Evolutionary conservation across 2,113 vertebrate species (phyloP).

Genomic region (Philantomba maxwellii): DNA sequence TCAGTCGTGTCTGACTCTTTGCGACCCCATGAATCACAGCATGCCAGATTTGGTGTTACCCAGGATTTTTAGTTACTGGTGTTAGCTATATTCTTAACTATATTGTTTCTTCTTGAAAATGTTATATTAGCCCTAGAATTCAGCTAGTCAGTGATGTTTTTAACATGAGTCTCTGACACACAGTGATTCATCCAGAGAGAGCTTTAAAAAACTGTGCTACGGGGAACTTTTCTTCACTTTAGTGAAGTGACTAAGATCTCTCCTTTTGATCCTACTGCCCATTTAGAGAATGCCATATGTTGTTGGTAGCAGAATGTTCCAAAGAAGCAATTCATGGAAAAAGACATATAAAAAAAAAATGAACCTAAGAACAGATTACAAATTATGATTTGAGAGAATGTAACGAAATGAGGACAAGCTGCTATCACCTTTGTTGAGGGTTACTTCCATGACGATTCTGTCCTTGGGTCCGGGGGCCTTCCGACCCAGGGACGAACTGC

Average conservation of each 20-base stretch:
- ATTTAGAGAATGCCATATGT: not conserved
- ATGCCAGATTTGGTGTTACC: not conserved
- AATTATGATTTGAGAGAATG: not conserved
- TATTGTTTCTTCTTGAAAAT: not conserved
- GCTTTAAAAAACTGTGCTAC: not conserved
- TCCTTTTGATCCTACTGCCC: not conserved
- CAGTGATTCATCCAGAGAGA: not conserved
- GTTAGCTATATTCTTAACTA: not conserved
- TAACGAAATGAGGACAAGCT: rapidly evolving
- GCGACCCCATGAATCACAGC: too few relatives aligned
- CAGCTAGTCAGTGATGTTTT: not conserved
- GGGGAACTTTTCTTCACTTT: not conserved
- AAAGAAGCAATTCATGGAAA: not conserved
- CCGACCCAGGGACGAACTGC: conserved; percentile 73
- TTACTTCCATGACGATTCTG: conserved; percentile 95
- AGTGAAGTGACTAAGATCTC: not conserved
- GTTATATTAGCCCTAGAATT: not conserved
- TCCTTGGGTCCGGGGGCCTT: conserved; percentile 92
- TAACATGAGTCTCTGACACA: not conserved
- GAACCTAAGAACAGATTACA: not conserved
- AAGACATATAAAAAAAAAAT: not conserved
- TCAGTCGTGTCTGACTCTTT: too few relatives aligned
- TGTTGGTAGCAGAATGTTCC: not conserved
- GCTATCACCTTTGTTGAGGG: conserved; percentile 90
- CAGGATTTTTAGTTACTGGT: not conserved